These are phyloP conservation scores for Bambusicola thoracicus DNA, from an alignment of 2,113 vertebrate species.

Conservation along the genomic window DNA sequence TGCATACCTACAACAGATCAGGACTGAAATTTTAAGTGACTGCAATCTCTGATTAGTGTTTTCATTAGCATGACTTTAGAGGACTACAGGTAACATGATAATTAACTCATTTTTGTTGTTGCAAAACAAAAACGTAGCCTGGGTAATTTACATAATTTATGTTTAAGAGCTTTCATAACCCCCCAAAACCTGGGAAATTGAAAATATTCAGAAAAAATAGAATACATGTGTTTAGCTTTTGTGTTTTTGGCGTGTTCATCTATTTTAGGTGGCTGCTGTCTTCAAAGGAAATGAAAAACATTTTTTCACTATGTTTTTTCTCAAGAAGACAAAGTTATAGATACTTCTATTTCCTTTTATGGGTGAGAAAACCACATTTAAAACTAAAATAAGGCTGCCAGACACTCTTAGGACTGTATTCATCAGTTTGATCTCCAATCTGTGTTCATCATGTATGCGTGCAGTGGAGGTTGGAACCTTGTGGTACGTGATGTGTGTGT, in stretches of 20 bases:
- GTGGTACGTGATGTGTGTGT: rapidly evolving
- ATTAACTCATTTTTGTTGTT: background rate
- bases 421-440: background rate
- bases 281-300: background rate
- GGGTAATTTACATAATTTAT: background rate
- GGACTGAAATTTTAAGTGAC: background rate
- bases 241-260: background rate
- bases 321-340: background rate
- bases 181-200: background rate
- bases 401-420: background rate
- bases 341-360: background rate
- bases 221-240: background rate
- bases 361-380: background rate
- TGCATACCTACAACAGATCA: background rate
- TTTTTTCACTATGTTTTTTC: background rate
- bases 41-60: conserved; percentile 18
- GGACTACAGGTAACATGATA: background rate
- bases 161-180: background rate
- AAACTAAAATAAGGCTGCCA: background rate
- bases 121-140: background rate
- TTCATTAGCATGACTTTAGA: conserved; percentile 24
- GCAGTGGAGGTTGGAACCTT: background rate
- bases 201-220: background rate
- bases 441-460: background rate
- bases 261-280: background rate